Base-by-base conservation (phyloP, 2,113 vertebrate genomes). In the Ammodytes marinus region DNA sequence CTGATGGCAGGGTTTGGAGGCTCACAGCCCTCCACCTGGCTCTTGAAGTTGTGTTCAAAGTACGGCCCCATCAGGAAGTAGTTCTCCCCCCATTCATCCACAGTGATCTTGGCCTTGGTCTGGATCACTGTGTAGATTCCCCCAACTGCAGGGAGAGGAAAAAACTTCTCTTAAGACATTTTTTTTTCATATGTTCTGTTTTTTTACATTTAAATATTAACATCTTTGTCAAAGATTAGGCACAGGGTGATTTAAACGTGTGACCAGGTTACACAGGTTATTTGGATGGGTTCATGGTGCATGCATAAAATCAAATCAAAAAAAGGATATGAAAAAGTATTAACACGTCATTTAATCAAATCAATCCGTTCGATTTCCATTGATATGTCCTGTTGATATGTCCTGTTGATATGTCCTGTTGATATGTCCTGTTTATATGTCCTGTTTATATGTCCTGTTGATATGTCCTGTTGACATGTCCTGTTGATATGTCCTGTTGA, bases 91-190 rank as follows among this genome's bases (percentile, higher is more conserved):
- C 98, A 99, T 87, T 99, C 98, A 6, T 99, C 97, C 55, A 93
- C 94, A 0, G 97, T 99, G 65, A 96, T 95, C 93, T 96, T 99
- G 17, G 97, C 96, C 89, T 99, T 99, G n/a, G 97, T 98, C 94
- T 99, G 98, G 87, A 99, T 99, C 84, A 99, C 98, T 0, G 98
- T 99, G 90, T 97, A 99, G 93, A 99, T 99, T 69, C 98, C 98
- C 68, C 98, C 98, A 52, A 99, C 98, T 99, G 94, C 39, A 83
- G 77, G 45, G 0, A 53, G 4, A 46, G 17, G n/a, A 37, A 15
- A 37, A 46, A 11, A 50, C 19, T 58, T 4, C 14, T 9, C 37
- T 43, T 8, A 58, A 49, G 15, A 1, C 53, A 13, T 5, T 4
- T 42, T 47, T 49, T 47, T n/a, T 6, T 2, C 11, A 8, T 55